Percentiles rank a stretch among this genome's conserved stretches.
Evolutionary conservation across 1,140 invertebrate species (phyloP).

Genomic region (Telenomus remus): DNA sequence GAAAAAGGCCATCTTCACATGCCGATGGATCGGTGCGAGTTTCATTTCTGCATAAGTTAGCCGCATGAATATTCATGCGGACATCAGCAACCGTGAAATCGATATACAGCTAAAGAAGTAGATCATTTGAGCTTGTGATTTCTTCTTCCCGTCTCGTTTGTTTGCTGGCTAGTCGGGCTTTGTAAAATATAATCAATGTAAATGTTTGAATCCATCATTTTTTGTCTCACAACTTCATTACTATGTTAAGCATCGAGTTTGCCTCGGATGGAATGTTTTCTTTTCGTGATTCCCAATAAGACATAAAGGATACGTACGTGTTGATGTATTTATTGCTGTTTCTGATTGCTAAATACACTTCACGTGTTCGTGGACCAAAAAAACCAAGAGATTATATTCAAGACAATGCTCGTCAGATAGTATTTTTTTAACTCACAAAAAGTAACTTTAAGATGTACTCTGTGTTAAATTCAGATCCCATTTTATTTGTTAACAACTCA

Average conservation of each 20-base stretch:
- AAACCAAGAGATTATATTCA: background rate
- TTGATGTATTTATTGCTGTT: conserved; percentile 14
- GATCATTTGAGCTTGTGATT: conserved; percentile 58
- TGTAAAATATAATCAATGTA: conserved; percentile 35
- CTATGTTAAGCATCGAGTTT: conserved; percentile 29
- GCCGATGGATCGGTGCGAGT: conserved; percentile 53
- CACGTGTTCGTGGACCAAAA: background rate
- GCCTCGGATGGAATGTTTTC: conserved; percentile 22
- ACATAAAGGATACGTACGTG: conserved; percentile 5
- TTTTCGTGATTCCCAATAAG: conserved; percentile 9
- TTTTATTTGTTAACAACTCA: no score
- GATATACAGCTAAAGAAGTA: conserved; percentile 63
- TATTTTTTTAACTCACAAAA: no score
- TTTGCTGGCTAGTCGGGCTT: conserved; percentile 6
- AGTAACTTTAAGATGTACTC: no score
- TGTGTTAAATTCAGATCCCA: no score
- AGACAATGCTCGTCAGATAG: no score
- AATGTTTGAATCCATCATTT: conserved; percentile 26
- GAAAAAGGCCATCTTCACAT: conserved; percentile 64
- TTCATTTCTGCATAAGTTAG: conserved; percentile 62
- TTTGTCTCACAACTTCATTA: conserved; percentile 53
- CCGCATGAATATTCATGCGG: conserved; percentile 68
- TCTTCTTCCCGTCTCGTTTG: conserved; percentile 36
- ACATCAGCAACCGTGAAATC: conserved; percentile 28
- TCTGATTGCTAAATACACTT: no score